phyloP scores from a whole-genome alignment of 2,888 invertebrate species.

The Girardia tigrina region DNA sequence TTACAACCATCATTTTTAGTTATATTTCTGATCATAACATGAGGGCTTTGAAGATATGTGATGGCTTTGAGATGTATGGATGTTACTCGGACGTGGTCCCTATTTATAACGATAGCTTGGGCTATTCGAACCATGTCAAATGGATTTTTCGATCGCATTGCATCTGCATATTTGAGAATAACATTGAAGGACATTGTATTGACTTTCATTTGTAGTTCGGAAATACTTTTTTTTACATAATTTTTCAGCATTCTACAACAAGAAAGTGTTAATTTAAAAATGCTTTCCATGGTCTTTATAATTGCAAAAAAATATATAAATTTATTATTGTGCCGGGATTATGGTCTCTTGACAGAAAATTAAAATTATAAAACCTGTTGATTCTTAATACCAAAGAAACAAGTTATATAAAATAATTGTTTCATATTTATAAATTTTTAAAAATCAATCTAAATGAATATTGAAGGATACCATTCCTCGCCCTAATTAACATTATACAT shows the following conservation, averaged over 20 bases:
- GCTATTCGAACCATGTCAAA: background rate
- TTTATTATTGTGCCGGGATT: no score
- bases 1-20: background rate
- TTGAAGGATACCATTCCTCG: no score
- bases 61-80: background rate
- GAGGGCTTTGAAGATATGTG: constrained; percentile 10
- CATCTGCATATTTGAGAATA: background rate
- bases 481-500: no score
- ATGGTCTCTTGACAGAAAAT: no score
- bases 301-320: no score
- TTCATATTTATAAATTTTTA: no score
- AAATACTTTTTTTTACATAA: background rate
- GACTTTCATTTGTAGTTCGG: background rate
- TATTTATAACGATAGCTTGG: background rate
- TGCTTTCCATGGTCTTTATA: no score
- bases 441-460: no score
- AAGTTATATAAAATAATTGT: no score
- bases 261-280: no score
- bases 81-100: background rate
- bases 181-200: background rate
- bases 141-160: background rate
- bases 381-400: no score
- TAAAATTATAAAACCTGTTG: no score
- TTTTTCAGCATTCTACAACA: background rate
- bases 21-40: constrained; percentile 14